These are phyloP conservation scores for Boloria selene DNA, from an alignment of 2,888 invertebrate genomes.

Conservation along the genomic window DNA sequence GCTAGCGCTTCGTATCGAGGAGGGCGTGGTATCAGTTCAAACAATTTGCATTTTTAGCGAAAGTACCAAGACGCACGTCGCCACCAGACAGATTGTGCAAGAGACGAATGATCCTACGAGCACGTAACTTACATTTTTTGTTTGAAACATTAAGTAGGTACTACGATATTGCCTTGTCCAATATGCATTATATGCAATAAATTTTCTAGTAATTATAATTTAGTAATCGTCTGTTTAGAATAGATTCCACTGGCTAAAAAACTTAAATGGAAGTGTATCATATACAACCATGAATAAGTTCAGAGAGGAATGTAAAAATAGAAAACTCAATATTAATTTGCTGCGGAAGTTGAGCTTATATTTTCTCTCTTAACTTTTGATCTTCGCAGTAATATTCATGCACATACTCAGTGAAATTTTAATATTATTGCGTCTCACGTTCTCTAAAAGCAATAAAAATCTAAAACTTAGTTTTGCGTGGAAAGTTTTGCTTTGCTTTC, in stretches of 20 bases:
- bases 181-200: background rate
- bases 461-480: slow-evolving; percentile 73
- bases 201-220: slow-evolving; percentile 7
- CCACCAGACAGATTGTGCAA: slow-evolving; percentile 68
- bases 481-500: slow-evolving; percentile 73
- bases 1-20: slow-evolving; percentile 48
- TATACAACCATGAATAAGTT: background rate
- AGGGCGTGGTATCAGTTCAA: slow-evolving; percentile 74
- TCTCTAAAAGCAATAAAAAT: slow-evolving; percentile 80
- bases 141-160: background rate
- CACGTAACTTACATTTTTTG: slow-evolving; percentile 2
- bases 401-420: slow-evolving; percentile 61
- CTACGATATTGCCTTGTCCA: background rate
- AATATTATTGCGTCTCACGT: slow-evolving; percentile 77
- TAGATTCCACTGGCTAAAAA: background rate
- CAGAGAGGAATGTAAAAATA: slow-evolving; percentile 5
- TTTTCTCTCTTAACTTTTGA: slow-evolving; percentile 25
- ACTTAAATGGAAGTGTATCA: background rate
- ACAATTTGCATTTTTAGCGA: slow-evolving; percentile 80
- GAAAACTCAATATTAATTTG: slow-evolving; percentile 18
- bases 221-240: background rate
- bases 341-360: slow-evolving; percentile 8
- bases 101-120: slow-evolving; percentile 70
- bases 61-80: slow-evolving; percentile 74
- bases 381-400: slow-evolving; percentile 41